Conservation (phyloP, 2,888 invertebrate species). For the Eudasyphora cyanicolor region DNA sequence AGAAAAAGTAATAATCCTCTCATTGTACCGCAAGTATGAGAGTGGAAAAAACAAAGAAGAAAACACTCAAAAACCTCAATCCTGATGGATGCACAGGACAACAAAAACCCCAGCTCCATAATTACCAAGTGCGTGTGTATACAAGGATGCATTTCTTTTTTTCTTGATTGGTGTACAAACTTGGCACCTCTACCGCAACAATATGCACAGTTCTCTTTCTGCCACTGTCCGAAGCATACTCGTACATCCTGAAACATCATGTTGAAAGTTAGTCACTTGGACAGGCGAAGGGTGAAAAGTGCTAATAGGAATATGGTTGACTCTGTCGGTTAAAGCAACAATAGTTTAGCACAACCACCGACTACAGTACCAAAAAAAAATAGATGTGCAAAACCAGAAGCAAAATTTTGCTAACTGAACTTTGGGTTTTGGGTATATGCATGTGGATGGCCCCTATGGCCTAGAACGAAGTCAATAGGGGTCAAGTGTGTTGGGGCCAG, state of each 20-base stretch:
- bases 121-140: slow-evolving; percentile 32
- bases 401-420: neutral
- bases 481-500: slow-evolving; percentile 4
- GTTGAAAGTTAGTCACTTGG: too few species aligned
- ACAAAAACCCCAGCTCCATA: slow-evolving; percentile 1
- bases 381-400: neutral
- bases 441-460: slow-evolving; percentile 14
- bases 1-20: neutral
- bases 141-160: neutral
- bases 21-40: neutral
- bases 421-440: slow-evolving; percentile 1
- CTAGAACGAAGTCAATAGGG: slow-evolving; percentile 12
- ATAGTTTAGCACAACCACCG: slow-evolving; percentile 35
- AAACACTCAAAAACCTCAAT: slow-evolving; percentile 6
- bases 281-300: slow-evolving; percentile 31
- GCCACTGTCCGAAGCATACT: neutral
- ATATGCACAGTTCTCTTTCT: neutral
- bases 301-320: slow-evolving; percentile 55
- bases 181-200: slow-evolving; percentile 34
- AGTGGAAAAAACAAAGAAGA: neutral
- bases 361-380: neutral
- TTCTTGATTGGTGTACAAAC: neutral
- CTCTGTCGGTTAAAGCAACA: slow-evolving; percentile 47
- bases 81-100: neutral
- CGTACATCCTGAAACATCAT: neutral